Conservation (phyloP, 1,140 invertebrate species). For the Listronotus oregonensis region DNA sequence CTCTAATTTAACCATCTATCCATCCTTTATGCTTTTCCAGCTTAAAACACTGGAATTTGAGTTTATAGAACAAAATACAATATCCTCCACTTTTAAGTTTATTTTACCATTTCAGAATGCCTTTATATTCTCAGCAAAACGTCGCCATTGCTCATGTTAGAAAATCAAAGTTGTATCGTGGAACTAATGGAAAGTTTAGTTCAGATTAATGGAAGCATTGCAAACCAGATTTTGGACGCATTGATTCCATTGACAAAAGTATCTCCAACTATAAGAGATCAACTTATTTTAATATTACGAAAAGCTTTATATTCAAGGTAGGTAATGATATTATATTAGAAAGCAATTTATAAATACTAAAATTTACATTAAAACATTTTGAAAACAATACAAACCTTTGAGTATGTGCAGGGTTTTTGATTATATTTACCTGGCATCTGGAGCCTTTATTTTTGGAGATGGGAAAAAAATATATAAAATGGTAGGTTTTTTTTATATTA, state of each 20-base stretch:
- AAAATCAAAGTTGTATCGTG: constrained; percentile 57
- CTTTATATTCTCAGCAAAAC: constrained; percentile 58
- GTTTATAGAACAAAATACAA: neutral
- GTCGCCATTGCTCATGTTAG: constrained; percentile 57
- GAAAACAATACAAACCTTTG: no score
- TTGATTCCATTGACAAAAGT: constrained; percentile 59
- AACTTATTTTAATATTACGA: constrained; percentile 61
- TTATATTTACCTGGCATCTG: no score
- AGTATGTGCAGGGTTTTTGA: no score
- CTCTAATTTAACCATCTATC: no score
- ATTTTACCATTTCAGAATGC: constrained; percentile 58
- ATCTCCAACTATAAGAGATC: constrained; percentile 58
- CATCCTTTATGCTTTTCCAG: neutral
- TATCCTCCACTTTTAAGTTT: neutral
- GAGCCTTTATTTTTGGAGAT: no score
- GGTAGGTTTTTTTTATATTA: no score
- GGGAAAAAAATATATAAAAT: no score
- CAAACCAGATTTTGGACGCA: constrained; percentile 58
- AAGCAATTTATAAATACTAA: no score
- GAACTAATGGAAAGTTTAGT: constrained; percentile 60
- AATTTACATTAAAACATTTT: no score
- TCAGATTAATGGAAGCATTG: constrained; percentile 53
- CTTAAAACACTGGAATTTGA: neutral
- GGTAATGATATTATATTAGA: neutral
- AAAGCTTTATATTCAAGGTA: constrained; percentile 63